These are phyloP conservation scores for Diarsia dahlii DNA, from an alignment of 2,888 invertebrate species.

Conservation along the genomic window DNA sequence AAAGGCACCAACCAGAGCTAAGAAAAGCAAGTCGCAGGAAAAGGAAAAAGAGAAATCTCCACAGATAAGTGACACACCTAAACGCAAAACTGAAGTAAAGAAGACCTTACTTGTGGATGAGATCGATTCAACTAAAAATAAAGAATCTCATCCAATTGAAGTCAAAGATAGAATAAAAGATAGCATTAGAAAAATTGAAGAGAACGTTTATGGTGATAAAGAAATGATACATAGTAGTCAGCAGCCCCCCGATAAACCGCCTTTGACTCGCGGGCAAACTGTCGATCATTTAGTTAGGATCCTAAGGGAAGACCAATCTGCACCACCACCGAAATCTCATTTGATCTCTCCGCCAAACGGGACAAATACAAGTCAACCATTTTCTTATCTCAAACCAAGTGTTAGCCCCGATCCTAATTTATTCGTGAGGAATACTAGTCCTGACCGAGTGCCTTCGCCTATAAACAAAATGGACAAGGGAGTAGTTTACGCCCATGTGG, in stretches of 20 bases:
- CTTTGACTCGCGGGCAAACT: constrained; percentile 93
- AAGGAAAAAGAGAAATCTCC: constrained; percentile 82
- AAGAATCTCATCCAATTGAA: constrained; percentile 77
- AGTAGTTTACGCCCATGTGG: constrained; percentile 95
- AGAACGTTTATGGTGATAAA: constrained; percentile 87
- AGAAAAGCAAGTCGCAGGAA: constrained; percentile 83
- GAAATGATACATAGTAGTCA: constrained; percentile 94
- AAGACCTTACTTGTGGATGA: constrained; percentile 83
- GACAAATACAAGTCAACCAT: constrained; percentile 94
- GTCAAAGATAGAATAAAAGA: constrained; percentile 89
- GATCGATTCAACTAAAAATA: constrained; percentile 80
- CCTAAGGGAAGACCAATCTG: constrained; percentile 93
- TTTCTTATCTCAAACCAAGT: constrained; percentile 94
- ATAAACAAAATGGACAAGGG: constrained; percentile 89
- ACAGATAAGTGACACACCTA: constrained; percentile 84
- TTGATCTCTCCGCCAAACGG: constrained; percentile 92
- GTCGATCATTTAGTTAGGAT: constrained; percentile 95
- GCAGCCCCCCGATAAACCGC: constrained; percentile 92
- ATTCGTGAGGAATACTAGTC: constrained; percentile 86
- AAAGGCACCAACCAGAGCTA: constrained; percentile 82
- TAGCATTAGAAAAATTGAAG: constrained; percentile 87
- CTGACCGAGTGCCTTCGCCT: constrained; percentile 86
- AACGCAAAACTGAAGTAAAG: constrained; percentile 83
- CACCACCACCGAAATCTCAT: constrained; percentile 92
- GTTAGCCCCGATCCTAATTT: constrained; percentile 88